Conservation (phyloP, 2,888 invertebrate genomes). For the Tachina fera region DNA sequence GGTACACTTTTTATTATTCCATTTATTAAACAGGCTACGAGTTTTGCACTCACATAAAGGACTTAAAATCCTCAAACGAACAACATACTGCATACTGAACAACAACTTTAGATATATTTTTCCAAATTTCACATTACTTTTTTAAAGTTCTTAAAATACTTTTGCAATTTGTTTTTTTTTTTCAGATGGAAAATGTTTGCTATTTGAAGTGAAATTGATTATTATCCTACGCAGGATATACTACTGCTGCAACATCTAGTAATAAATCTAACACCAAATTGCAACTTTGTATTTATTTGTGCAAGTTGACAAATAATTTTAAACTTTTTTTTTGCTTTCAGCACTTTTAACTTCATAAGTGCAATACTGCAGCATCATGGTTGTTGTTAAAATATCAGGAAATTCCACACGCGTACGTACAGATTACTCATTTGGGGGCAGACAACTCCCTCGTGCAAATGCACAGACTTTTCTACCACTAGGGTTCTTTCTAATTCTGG, state of each 20-base stretch:
- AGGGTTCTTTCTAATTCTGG: background rate
- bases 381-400: constrained; percentile 22
- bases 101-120: background rate
- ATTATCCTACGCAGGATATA: background rate
- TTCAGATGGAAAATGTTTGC: background rate
- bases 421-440: background rate
- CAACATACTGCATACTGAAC: too few relatives aligned
- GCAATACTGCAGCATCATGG: background rate
- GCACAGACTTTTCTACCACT: constrained; percentile 6
- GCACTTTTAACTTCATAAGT: background rate
- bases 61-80: too few relatives aligned
- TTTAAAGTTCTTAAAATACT: too few relatives aligned
- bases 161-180: too few relatives aligned
- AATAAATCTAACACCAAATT: constrained; percentile 22
- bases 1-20: too few relatives aligned
- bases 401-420: background rate
- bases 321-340: constrained; percentile 20
- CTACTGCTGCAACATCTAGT: background rate
- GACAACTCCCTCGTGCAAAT: background rate
- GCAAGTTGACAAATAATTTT: constrained; percentile 37
- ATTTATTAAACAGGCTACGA: too few relatives aligned
- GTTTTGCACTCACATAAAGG: too few relatives aligned
- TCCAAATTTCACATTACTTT: background rate
- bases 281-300: constrained; percentile 28
- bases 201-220: background rate